Base-by-base conservation (phyloP, 1,140 invertebrate genomes). In the Hermatobates lingyangjiaoensis region DNA sequence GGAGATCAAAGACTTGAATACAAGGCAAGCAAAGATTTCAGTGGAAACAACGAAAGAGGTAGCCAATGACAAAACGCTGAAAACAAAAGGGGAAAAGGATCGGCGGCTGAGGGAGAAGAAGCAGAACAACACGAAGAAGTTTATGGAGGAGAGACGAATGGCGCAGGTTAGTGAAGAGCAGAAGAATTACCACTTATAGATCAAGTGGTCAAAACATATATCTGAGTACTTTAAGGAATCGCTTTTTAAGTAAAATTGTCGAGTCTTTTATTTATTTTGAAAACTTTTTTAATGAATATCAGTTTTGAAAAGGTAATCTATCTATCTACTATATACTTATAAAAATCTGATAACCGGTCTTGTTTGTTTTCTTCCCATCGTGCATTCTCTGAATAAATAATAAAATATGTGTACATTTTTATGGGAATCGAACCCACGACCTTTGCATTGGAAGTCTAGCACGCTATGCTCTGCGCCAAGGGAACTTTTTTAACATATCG, bases 71-170 rank as follows among this genome's bases (percentile, higher is more conserved):
- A 97, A 97, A 67, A 93, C 88, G 0, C 71, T 99, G 24, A 89
- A 94, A 66, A 97, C 93, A 42, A 94, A 98, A 61, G 89, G 90
- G 21, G 96, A 98, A 62, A 88, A 93, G 61, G 96, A 99, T 61
- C 75, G 93, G 55, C 75, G 85, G 27, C 67, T 92, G 20, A 74
- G 91, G 54, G 95, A 99, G 67, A 89, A 98, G 60, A 95, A 97
- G 62, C 91, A 97, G 61, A 98, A 97, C 63, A 98, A 98, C 65
- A 94, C 92, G 18, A 98, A 98, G 67, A 90, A 93, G 61, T 99
- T 99, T 63, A 85, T 98, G 72, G 95, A 99, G 60, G 94, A 99
- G 66, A 75, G 91, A 46, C 96, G 88, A 62, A 67, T 73, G 27
- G 68, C 74, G 15, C 56, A 59, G 69, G 75, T 77, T 51, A 56